These are phyloP conservation scores for Tipula confusa DNA, from an alignment of 2,888 invertebrate species.

Conservation along the genomic window DNA sequence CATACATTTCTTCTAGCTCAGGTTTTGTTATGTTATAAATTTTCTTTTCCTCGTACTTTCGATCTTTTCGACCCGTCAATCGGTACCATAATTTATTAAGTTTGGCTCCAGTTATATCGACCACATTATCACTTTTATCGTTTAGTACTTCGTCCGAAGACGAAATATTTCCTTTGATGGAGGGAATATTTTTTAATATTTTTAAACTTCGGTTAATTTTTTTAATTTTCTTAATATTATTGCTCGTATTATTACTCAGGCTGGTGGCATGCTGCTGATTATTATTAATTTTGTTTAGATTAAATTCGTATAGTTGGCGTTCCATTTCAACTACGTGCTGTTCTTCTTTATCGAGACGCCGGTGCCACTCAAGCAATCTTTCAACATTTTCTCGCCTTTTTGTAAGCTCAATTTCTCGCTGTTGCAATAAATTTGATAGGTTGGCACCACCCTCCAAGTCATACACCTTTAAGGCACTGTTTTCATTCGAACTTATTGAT, in stretches of 20 bases:
- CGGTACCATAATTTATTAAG: conserved; percentile 51
- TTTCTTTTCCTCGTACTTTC: conserved; percentile 47
- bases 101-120: conserved; percentile 45
- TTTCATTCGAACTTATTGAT: conserved; percentile 13
- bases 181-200: conserved; percentile 41
- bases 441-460: conserved; percentile 39
- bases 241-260: background rate
- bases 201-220: conserved; percentile 43
- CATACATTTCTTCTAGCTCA: conserved; percentile 49
- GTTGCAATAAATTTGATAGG: conserved; percentile 44
- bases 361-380: conserved; percentile 54
- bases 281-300: conserved; percentile 38
- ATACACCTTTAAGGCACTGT: conserved; percentile 35
- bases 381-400: conserved; percentile 52
- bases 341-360: conserved; percentile 54
- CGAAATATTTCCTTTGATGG: conserved; percentile 29
- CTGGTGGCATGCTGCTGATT: conserved; percentile 27
- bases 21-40: conserved; percentile 48
- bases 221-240: background rate
- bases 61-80: conserved; percentile 47
- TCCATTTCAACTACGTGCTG: conserved; percentile 52
- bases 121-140: conserved; percentile 37
- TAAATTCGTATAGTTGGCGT: conserved; percentile 41
- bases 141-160: background rate
- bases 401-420: conserved; percentile 51